Base-by-base conservation (phyloP, 2,113 vertebrate species). In the Phrynosoma platyrhinos region DNA sequence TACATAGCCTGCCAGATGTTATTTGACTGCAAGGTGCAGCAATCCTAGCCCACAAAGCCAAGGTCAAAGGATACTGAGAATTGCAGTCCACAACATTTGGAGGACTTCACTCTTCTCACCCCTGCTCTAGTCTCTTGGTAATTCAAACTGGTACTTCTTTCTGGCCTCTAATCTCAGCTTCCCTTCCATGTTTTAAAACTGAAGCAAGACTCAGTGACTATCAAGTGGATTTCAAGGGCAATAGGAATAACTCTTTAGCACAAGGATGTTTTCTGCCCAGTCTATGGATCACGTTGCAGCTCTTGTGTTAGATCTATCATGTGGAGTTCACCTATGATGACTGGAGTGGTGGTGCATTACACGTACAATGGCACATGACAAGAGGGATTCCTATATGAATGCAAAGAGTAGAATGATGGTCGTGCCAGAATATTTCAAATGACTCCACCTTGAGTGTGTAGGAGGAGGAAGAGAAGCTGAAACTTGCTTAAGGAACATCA, bases 371-470 rank as follows among this genome's bases (percentile, higher is more conserved):
- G 21, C 42, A 30, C 47, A 40, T 69, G 81, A 78, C 32, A 42
- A 47, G 79, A n/a, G 12, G 3, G 30, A 53, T 58, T 9, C n/a
- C 55, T 55, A 9, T 12, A 20, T n/a, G 52, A 58, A 40, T 47
- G 40, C 58, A 55, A 78, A 40, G 47, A 25, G 30, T 36, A 12
- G 58, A 58, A 40, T 68, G 47, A 76, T 6, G 52, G 55, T 18
- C 58, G 40, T 53, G 30, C 72, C 62, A 52, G 25, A 68, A 78
- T 69, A 42, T 78, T 69, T 88, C 81, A 83, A 72, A 47, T 88
- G 81, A 78, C 14, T 88, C n/a, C 69, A 30, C n/a, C 81, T 77
- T 14, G 10, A 8, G 40, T 23, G 32, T 83, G 74, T 55, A 83
- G 72, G 47, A 77, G 42, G 40, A 20, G 47, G 42, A 6, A 36